Evolutionary conservation across 2,888 invertebrate species (phyloP).

Genomic region (Endotricha flammealis): DNA sequence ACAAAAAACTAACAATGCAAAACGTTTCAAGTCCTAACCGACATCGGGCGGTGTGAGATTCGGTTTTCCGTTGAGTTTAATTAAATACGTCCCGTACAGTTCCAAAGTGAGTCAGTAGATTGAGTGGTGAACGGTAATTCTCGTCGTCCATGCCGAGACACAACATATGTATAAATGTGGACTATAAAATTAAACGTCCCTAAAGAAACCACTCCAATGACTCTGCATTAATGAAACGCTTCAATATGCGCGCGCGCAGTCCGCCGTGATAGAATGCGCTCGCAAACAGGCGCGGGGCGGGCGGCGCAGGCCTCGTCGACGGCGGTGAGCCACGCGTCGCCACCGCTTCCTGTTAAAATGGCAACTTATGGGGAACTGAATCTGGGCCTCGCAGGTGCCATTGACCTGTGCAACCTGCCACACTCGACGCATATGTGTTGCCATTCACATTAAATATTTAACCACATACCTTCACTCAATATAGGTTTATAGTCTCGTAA

Average conservation of each 20-base stretch:
- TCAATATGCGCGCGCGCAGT: slow-evolving; percentile 67
- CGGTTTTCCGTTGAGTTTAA: slow-evolving; percentile 16
- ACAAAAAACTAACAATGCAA: slow-evolving; percentile 52
- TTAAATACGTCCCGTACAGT: slow-evolving; percentile 19
- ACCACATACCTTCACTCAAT: slow-evolving; percentile 46
- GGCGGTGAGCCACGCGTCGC: slow-evolving; percentile 27
- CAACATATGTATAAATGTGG: slow-evolving; percentile 36
- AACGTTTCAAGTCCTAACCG: slow-evolving; percentile 32
- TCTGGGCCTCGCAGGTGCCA: slow-evolving; percentile 68
- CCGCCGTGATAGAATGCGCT: slow-evolving; percentile 71
- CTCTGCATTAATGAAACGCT: slow-evolving; percentile 65
- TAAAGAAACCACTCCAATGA: slow-evolving; percentile 50
- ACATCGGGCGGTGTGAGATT: slow-evolving; percentile 25
- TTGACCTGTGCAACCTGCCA: slow-evolving; percentile 62
- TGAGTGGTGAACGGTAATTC: slow-evolving; percentile 30
- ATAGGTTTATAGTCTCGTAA: slow-evolving; percentile 52
- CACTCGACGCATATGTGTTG: slow-evolving; percentile 56
- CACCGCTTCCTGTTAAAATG: slow-evolving; percentile 72
- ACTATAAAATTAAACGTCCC: slow-evolving; percentile 47
- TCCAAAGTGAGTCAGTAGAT: slow-evolving; percentile 28
- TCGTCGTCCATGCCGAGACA: slow-evolving; percentile 34
- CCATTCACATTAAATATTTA: slow-evolving; percentile 63
- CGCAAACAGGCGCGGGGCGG: too few species aligned
- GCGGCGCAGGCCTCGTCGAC: slow-evolving; percentile 25
- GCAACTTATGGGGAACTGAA: slow-evolving; percentile 74